These are phyloP conservation scores for Lasaia peninsularis DNA, from an alignment of 1,140 invertebrate species.

Conservation along the genomic window DNA sequence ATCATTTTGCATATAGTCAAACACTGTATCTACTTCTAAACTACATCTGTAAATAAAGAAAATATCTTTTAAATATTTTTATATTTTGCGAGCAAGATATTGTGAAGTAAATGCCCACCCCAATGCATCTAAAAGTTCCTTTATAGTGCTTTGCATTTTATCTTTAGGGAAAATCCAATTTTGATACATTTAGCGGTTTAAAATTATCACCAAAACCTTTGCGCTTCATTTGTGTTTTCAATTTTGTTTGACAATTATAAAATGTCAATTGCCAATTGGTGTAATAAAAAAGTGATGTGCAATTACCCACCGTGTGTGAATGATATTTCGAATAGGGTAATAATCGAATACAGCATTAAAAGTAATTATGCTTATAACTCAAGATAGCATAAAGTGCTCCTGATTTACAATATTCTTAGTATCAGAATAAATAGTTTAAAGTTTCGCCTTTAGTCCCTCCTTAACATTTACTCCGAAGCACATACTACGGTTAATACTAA, in stretches of 20 bases:
- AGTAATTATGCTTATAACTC: no score
- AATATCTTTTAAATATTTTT: background rate
- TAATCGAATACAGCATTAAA: no score
- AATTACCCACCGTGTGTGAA: no score
- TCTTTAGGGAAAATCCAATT: conserved; percentile 57
- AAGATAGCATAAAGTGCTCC: no score
- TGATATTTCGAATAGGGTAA: no score
- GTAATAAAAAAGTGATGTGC: no score
- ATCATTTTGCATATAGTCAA: conserved; percentile 74
- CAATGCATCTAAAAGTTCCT: conserved; percentile 69
- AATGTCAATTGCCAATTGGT: conserved; percentile 25
- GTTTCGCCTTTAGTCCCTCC: no score
- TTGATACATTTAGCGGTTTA: conserved; percentile 56
- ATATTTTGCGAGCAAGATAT: conserved; percentile 12
- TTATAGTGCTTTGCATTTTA: conserved; percentile 71
- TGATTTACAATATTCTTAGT: no score
- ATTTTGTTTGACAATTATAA: conserved; percentile 37
- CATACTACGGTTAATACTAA: no score
- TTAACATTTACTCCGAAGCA: no score
- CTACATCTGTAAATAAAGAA: conserved; percentile 64
- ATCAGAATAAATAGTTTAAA: no score
- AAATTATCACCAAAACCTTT: conserved; percentile 32
- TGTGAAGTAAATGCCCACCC: conserved; percentile 45
- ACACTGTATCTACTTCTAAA: conserved; percentile 68
- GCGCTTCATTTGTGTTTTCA: conserved; percentile 38